phyloP scores from a whole-genome alignment of 2,113 vertebrate genomes.

The Chlorodrepanis virens region DNA sequence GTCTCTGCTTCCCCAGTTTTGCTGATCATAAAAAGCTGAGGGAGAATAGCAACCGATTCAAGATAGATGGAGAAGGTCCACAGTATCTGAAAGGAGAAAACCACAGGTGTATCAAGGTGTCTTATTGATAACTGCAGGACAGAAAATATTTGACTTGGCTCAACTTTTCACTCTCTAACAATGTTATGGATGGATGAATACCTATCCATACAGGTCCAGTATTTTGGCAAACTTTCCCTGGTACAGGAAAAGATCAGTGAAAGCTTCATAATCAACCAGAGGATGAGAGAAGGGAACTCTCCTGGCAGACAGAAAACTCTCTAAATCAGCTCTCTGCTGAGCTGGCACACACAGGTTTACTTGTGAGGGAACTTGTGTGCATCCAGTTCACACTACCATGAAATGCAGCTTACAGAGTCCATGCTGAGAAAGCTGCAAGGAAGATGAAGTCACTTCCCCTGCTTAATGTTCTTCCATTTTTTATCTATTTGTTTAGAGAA shows the following conservation, averaged over 20 bases:
- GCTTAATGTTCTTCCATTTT: background rate
- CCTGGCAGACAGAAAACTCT: background rate
- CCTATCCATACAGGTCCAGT: background rate
- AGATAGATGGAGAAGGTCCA: slow-evolving; percentile 99
- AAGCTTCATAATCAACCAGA: background rate
- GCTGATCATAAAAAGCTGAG: slow-evolving; percentile 99
- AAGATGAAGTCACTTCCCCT: background rate
- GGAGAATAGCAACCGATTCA: slow-evolving; percentile 96
- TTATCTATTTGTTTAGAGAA: background rate
- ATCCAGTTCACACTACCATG: background rate
- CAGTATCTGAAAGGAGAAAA: slow-evolving; percentile 80
- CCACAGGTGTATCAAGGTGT: background rate
- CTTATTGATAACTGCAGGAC: background rate
- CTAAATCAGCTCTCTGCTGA: background rate
- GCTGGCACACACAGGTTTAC: background rate
- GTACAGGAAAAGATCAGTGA: background rate
- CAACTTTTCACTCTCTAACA: background rate
- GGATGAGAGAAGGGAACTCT: background rate
- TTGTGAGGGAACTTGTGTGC: background rate
- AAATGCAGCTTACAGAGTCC: background rate
- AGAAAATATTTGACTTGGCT: background rate
- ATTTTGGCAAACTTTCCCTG: background rate
- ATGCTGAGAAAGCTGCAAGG: background rate
- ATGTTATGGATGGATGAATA: background rate
- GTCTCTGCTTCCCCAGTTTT: slow-evolving; percentile 98